These are phyloP conservation scores for Orthosia incerta DNA, from an alignment of 2,888 invertebrate genomes.

Conservation along the genomic window DNA sequence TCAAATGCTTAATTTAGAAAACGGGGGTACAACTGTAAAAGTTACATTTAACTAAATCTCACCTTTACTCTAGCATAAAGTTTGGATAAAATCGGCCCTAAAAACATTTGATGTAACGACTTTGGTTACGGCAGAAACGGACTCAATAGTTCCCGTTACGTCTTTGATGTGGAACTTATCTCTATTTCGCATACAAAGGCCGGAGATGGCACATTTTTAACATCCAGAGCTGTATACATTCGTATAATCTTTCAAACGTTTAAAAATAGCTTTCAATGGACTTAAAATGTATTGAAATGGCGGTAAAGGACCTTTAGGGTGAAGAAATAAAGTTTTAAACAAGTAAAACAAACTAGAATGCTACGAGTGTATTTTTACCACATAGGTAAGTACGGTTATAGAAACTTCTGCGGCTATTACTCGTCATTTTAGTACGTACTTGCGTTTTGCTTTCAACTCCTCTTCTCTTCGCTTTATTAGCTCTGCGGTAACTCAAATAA, in stretches of 20 bases:
- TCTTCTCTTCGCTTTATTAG: slow-evolving; percentile 38
- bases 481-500: slow-evolving; percentile 51
- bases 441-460: slow-evolving; percentile 47
- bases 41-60: no score
- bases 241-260: slow-evolving; percentile 27
- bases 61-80: not conserved
- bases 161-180: slow-evolving; percentile 46
- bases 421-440: slow-evolving; percentile 46
- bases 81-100: not conserved
- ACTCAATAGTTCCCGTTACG: slow-evolving; percentile 38
- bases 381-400: slow-evolving; percentile 27
- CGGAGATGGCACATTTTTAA: slow-evolving; percentile 37
- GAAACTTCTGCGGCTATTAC: slow-evolving; percentile 44
- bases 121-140: slow-evolving; percentile 27
- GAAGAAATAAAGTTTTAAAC: slow-evolving; percentile 17
- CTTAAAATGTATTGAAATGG: slow-evolving; percentile 14
- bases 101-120: slow-evolving; percentile 23
- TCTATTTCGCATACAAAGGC: slow-evolving; percentile 44
- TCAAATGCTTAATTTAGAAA: no score
- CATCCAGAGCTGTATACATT: slow-evolving; percentile 31
- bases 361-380: slow-evolving; percentile 15
- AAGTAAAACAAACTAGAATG: slow-evolving; percentile 3
- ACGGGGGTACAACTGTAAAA: no score
- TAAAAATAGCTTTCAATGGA: slow-evolving; percentile 28
- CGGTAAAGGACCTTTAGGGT: not conserved